These are phyloP conservation scores for Neosilurus mollespiculum DNA, from an alignment of 2,797 vertebrate genomes.

Conservation along the genomic window DNA sequence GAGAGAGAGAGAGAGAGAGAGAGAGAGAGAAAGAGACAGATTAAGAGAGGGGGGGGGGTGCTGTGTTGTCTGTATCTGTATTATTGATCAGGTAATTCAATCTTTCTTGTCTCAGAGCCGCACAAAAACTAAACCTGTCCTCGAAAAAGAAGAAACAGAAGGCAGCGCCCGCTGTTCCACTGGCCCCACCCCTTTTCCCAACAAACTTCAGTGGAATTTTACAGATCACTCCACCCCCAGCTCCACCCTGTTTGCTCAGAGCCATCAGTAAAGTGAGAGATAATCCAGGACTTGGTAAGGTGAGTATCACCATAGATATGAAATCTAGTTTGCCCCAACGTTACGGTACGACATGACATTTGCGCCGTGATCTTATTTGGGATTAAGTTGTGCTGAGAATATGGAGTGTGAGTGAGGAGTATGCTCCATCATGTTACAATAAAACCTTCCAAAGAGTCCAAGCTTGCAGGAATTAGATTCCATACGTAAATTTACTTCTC, in stretches of 20 bases:
- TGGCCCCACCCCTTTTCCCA: conserved; percentile 85
- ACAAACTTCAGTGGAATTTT: conserved; percentile 92
- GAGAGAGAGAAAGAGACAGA: not conserved
- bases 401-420: no score
- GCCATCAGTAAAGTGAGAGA: conserved; percentile 97
- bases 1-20: not conserved
- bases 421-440: no score
- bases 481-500: no score
- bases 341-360: no score
- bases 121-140: conserved; percentile 94
- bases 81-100: conserved; percentile 15
- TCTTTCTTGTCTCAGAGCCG: conserved; percentile 78
- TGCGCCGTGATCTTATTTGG: no score
- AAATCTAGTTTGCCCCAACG: no score
- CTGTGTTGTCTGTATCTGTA: not conserved
- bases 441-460: no score
- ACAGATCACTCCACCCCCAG: conserved; percentile 85
- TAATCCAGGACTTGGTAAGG: conserved; percentile 94
- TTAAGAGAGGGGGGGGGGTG: not conserved
- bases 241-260: conserved; percentile 91
- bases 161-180: conserved; percentile 71
- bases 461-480: no score
- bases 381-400: no score
- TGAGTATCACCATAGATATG: conserved; percentile 61
- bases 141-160: conserved; percentile 95